Conservation (phyloP, 1,140 invertebrate genomes). For the Drosophila tropicalis region DNA sequence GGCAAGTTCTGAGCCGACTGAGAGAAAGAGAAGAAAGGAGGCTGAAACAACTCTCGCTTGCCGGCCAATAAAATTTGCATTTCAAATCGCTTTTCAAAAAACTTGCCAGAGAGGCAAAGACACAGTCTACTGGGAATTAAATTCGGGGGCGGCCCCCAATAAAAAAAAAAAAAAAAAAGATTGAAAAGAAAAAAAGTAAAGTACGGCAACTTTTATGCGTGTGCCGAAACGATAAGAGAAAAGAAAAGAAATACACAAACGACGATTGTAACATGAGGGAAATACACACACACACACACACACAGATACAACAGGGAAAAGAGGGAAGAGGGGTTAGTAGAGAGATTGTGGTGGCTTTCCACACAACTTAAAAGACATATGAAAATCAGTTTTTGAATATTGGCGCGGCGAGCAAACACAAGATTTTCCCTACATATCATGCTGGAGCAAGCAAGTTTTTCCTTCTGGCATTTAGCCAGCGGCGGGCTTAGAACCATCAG, state of each 20-base stretch:
- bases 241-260: slow-evolving; percentile 29
- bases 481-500: not conserved
- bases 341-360: slow-evolving; percentile 14
- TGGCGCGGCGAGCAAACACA: slow-evolving; percentile 68
- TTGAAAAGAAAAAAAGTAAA: slow-evolving; percentile 23
- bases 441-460: slow-evolving; percentile 41
- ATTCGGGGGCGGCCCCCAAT: slow-evolving; percentile 60
- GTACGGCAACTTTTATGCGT: slow-evolving; percentile 76
- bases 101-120: slow-evolving; percentile 49
- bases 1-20: not conserved
- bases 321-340: not conserved
- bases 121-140: slow-evolving; percentile 56
- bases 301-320: slow-evolving; percentile 30
- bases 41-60: slow-evolving; percentile 33
- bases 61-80: slow-evolving; percentile 77
- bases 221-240: slow-evolving; percentile 72
- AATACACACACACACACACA: slow-evolving; percentile 47
- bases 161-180: slow-evolving; percentile 64
- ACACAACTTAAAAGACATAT: slow-evolving; percentile 77
- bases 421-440: slow-evolving; percentile 44
- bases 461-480: slow-evolving; percentile 54
- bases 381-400: slow-evolving; percentile 81
- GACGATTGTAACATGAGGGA: slow-evolving; percentile 13
- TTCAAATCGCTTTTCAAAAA: slow-evolving; percentile 74
- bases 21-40: not conserved